Conservation (phyloP, 2,113 vertebrate genomes). For the Regulus satrapa region DNA sequence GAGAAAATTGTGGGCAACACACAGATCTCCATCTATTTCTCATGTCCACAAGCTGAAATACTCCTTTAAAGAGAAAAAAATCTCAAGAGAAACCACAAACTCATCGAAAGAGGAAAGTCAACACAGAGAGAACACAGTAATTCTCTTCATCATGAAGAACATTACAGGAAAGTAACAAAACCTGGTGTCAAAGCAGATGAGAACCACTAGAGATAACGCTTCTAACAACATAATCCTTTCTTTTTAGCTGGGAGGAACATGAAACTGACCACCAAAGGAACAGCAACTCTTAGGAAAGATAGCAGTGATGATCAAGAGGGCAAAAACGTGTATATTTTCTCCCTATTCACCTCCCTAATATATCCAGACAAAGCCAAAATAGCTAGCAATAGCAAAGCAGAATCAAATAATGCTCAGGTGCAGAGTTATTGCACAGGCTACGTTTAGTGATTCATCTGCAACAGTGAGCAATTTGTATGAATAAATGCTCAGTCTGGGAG, state of each 20-base stretch:
- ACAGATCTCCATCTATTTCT: neutral
- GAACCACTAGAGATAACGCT: neutral
- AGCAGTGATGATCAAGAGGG: neutral
- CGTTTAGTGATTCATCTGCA: constrained; percentile 26
- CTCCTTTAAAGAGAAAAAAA: neutral
- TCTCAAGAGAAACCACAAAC: neutral
- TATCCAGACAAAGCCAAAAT: neutral
- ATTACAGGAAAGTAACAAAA: neutral
- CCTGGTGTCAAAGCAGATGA: neutral
- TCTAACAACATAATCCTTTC: neutral
- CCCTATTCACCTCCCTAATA: neutral
- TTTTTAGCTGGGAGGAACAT: neutral
- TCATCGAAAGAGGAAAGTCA: neutral
- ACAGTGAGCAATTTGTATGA: constrained; percentile 17
- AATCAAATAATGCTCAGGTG: constrained; percentile 33
- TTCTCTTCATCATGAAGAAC: neutral
- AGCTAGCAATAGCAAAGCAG: neutral
- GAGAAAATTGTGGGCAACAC: neutral
- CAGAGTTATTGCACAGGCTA: constrained; percentile 1
- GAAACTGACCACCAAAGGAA: neutral
- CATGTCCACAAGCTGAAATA: neutral
- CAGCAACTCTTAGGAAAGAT: neutral
- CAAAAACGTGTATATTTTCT: neutral
- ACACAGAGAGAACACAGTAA: neutral
- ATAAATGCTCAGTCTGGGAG: neutral